These are phyloP conservation scores for Euwallacea similis DNA, from an alignment of 1,140 invertebrate species.

Conservation along the genomic window DNA sequence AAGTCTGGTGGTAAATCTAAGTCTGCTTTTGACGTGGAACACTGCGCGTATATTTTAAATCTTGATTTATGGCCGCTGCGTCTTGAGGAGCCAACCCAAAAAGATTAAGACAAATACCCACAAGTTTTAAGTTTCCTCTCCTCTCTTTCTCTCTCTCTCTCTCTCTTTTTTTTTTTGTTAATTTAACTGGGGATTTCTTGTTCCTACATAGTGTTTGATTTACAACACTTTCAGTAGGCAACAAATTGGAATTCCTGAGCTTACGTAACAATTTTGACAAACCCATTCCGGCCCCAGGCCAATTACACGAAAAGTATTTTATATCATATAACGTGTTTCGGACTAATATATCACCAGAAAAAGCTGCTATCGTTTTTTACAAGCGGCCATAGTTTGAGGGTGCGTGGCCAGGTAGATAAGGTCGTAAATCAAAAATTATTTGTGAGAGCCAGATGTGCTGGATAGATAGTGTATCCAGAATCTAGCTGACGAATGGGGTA, in stretches of 20 bases:
- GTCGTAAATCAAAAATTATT: constrained; percentile 39
- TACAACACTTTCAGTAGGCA: constrained; percentile 4
- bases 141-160: too few relatives aligned
- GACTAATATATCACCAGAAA: constrained; percentile 19
- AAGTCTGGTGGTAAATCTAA: constrained; percentile 45
- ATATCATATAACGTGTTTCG: constrained; percentile 22
- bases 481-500: constrained; percentile 35
- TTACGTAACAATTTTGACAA: not conserved
- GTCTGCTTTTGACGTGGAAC: constrained; percentile 45
- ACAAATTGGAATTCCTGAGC: not conserved
- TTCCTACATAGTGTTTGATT: constrained; percentile 3
- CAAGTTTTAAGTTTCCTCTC: constrained; percentile 23
- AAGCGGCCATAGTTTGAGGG: constrained; percentile 21
- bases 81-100: constrained; percentile 36
- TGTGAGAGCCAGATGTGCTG: constrained; percentile 37
- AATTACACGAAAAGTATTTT: not conserved
- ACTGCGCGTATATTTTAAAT: constrained; percentile 46
- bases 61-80: constrained; percentile 43
- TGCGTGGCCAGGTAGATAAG: constrained; percentile 38
- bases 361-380: constrained; percentile 32
- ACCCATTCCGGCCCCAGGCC: too few relatives aligned
- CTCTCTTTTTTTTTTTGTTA: constrained; percentile 9
- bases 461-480: constrained; percentile 38
- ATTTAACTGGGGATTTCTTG: constrained; percentile 11
- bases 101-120: constrained; percentile 36